phyloP scores from a whole-genome alignment of 2,113 vertebrate species.

The Herpetotheres cachinnans region DNA sequence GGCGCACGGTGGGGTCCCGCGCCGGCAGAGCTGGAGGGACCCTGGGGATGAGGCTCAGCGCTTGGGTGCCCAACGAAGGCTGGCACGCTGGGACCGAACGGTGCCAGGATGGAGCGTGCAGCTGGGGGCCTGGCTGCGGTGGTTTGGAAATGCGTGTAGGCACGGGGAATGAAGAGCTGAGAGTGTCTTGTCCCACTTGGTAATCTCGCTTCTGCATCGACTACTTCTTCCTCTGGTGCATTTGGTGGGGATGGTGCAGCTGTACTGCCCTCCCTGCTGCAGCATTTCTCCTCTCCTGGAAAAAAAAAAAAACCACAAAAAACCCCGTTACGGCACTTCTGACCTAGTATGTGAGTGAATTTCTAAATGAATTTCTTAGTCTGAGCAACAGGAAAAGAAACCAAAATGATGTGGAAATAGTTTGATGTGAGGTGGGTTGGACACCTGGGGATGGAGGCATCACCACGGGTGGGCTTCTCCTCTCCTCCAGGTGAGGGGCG shows the following conservation, averaged over 20 bases:
- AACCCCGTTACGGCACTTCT: fast-evolving
- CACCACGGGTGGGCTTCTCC: background rate
- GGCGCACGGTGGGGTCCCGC: fast-evolving
- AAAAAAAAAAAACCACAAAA: background rate
- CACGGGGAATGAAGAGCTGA: background rate
- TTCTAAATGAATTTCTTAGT: background rate
- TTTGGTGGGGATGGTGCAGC: background rate
- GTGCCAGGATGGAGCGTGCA: background rate
- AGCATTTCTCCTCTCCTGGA: background rate
- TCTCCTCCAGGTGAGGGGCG: fast-evolving
- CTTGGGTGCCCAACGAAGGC: background rate
- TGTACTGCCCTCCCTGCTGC: fast-evolving
- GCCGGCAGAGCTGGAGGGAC: background rate
- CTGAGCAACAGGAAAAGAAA: background rate
- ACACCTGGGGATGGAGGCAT: background rate
- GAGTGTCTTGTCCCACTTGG: background rate
- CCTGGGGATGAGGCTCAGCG: no score
- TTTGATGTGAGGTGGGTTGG: background rate
- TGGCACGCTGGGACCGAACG: fast-evolving
- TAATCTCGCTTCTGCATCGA: background rate
- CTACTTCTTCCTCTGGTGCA: fast-evolving
- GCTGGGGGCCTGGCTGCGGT: fast-evolving
- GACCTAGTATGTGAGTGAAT: background rate
- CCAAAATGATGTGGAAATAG: background rate
- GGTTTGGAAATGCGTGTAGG: background rate